These are phyloP conservation scores for Eurosta solidaginis DNA, from an alignment of 1,140 invertebrate species.

Conservation along the genomic window DNA sequence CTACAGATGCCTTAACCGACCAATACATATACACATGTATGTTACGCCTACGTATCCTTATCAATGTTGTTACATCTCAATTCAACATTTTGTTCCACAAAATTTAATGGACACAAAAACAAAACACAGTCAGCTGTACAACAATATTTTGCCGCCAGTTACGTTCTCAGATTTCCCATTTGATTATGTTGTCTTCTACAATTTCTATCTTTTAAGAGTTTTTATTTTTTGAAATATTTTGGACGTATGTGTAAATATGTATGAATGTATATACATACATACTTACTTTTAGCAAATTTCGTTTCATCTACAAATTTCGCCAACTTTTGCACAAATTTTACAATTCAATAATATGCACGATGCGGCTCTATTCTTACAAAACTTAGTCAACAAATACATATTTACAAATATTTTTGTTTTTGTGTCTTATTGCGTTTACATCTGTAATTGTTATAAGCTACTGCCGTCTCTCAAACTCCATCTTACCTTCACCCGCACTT, in stretches of 20 bases:
- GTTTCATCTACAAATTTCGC: no score
- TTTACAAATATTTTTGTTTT: no score
- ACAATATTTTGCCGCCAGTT: slow-evolving; percentile 18
- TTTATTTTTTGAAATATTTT: not conserved
- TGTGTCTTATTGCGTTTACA: no score
- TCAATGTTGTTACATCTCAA: slow-evolving; percentile 1
- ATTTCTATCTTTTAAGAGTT: not conserved
- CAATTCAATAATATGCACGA: no score
- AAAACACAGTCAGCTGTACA: not conserved
- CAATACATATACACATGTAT: not conserved
- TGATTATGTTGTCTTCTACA: not conserved
- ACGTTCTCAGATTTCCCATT: not conserved
- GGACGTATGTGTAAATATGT: not conserved
- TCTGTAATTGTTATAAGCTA: no score
- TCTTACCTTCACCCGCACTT: no score
- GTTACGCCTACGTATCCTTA: not conserved
- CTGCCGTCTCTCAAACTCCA: no score
- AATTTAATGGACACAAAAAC: not conserved
- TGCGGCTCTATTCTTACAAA: no score
- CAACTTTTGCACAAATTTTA: no score
- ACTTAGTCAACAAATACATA: no score
- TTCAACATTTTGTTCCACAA: slow-evolving; percentile 1
- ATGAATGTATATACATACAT: not conserved
- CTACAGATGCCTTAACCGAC: no score
- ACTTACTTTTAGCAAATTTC: no score